phyloP scores from a whole-genome alignment of 2,113 vertebrate species.

The Colistium nudipinnis region DNA sequence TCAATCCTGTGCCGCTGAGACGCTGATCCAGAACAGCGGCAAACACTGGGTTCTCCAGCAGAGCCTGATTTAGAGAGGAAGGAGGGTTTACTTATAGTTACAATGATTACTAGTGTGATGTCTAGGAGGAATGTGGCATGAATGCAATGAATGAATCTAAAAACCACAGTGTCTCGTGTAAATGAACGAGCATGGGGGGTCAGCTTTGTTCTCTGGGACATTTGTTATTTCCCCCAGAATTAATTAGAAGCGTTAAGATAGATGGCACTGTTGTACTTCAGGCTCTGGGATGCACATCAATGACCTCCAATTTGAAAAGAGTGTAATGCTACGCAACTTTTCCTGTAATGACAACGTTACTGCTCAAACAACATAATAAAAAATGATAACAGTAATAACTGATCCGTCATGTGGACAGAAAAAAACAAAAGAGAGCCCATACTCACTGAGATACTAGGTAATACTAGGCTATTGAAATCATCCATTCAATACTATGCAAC shows the following conservation, averaged over 20 bases:
- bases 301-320: background rate
- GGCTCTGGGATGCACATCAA: conserved; percentile 1
- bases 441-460: background rate
- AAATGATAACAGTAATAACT: conserved; percentile 22
- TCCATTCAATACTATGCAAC: background rate
- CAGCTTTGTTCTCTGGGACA: conserved; percentile 2
- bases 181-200: background rate
- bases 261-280: conserved; percentile 71
- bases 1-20: conserved; percentile 80
- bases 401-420: conserved; percentile 5
- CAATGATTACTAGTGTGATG: conserved; percentile 1
- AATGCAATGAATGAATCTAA: background rate
- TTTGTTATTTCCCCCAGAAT: conserved; percentile 29
- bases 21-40: conserved; percentile 75
- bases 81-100: background rate
- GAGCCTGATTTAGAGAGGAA: conserved; percentile 69
- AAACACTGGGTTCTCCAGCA: conserved; percentile 83
- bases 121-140: background rate
- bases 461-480: conserved; percentile 7
- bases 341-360: conserved; percentile 29
- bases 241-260: conserved; percentile 60
- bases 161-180: background rate
- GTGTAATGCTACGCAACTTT: conserved; percentile 25
- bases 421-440: background rate
- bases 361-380: conserved; percentile 26